Conservation (phyloP, 1,140 invertebrate species). For the Bemisia tabaci region DNA sequence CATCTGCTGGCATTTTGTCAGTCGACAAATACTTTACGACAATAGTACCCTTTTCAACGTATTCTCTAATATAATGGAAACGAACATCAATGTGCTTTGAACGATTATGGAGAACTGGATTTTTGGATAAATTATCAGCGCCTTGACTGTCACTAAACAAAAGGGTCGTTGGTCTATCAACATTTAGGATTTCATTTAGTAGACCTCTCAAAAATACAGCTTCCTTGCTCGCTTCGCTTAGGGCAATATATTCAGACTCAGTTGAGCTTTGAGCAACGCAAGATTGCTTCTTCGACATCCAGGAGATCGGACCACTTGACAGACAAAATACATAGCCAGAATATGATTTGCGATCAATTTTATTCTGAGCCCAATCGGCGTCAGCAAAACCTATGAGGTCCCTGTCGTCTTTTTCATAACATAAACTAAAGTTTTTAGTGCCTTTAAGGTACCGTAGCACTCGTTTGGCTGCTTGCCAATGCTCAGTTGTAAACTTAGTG, state of each 20-base stretch:
- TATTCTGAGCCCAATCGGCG: constrained; percentile 26
- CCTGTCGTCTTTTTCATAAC: constrained; percentile 1
- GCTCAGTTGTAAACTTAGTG: constrained; percentile 4
- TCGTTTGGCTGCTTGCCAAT: constrained; percentile 18
- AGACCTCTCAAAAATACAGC: constrained; percentile 12
- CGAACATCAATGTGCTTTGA: constrained; percentile 28
- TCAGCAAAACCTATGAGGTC: constrained; percentile 23
- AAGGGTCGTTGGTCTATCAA: neutral
- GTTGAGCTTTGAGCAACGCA: constrained; percentile 8
- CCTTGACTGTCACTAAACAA: constrained; percentile 14
- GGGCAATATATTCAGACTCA: constrained; percentile 18
- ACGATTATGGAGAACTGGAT: constrained; percentile 26
- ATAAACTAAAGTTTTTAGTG: constrained; percentile 21
- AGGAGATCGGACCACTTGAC: constrained; percentile 22
- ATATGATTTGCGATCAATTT: constrained; percentile 20
- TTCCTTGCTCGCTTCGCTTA: constrained; percentile 4
- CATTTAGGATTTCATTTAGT: constrained; percentile 4
- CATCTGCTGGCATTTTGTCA: constrained; percentile 9
- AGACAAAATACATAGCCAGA: constrained; percentile 26
- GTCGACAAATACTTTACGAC: constrained; percentile 2
- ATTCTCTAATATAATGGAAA: constrained; percentile 24
- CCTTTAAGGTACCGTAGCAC: constrained; percentile 28
- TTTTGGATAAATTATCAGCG: constrained; percentile 28
- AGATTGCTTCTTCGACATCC: constrained; percentile 18
- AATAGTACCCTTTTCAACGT: constrained; percentile 3